Conservation (phyloP, 2,113 vertebrate genomes). For the Centropus bengalensis region DNA sequence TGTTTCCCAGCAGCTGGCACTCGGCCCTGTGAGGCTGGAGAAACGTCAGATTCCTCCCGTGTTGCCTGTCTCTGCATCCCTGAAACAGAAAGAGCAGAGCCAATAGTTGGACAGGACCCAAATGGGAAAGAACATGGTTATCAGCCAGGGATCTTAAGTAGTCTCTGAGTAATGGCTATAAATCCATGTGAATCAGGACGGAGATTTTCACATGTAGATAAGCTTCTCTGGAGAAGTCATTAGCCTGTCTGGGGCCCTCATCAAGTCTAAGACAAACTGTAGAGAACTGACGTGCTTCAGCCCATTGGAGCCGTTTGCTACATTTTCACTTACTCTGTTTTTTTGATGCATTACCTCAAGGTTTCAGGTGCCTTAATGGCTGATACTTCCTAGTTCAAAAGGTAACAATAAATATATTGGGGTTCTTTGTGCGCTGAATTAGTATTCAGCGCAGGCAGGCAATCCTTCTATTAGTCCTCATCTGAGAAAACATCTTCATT, state of each 20-base stretch:
- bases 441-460: too few relatives aligned
- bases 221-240: slow-evolving; percentile 46
- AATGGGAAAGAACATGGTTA: slow-evolving; percentile 35
- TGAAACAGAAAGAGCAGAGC: slow-evolving; percentile 22
- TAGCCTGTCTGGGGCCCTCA: background rate
- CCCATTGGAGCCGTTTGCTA: background rate
- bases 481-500: background rate
- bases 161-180: background rate
- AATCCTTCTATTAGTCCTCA: background rate
- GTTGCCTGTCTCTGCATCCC: background rate
- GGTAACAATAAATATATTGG: background rate
- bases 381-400: background rate
- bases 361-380: background rate
- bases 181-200: slow-evolving; percentile 3
- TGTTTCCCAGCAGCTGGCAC: slow-evolving; percentile 20
- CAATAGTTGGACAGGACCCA: slow-evolving; percentile 31
- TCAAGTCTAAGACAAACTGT: rapidly evolving
- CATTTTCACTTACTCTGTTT: background rate
- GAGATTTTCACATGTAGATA: slow-evolving; percentile 67
- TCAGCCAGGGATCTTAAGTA: background rate
- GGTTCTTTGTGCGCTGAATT: background rate
- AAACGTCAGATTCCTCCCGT: background rate
- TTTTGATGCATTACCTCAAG: background rate
- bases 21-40: slow-evolving; percentile 25
- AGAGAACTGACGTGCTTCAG: background rate